Percentiles rank a stretch among this genome's conserved stretches.
These are phyloP conservation scores for Epizoanthus rinbou DNA, from an alignment of 92 coral and sea anemone genomes.

Conservation along the genomic window DNA sequence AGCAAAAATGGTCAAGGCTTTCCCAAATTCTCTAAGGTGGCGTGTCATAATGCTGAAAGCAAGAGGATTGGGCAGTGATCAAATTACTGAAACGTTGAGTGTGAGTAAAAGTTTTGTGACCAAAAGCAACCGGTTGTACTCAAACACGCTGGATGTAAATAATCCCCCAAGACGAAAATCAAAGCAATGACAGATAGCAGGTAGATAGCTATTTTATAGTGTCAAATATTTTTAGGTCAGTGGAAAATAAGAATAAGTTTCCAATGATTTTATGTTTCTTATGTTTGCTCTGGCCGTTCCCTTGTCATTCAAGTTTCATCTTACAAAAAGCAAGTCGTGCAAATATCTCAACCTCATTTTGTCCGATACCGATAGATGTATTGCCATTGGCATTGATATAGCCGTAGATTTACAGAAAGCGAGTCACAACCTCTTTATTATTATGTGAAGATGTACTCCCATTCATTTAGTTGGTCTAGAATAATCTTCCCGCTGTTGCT, in stretches of 20 bases:
- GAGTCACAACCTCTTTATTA: background rate
- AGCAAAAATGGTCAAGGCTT: conserved; percentile 13
- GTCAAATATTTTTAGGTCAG: background rate
- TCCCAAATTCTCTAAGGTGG: conserved; percentile 15
- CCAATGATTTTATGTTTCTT: background rate
- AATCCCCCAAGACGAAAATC: conserved; percentile 36
- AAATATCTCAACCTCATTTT: conserved; percentile 9
- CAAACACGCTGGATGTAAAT: conserved; percentile 27
- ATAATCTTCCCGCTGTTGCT: too few relatives aligned
- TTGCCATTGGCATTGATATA: conserved; percentile 15
- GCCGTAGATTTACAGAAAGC: background rate
- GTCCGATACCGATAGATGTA: conserved; percentile 4
- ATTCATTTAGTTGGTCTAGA: background rate
- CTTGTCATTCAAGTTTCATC: conserved; percentile 12
- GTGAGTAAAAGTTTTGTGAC: conserved; percentile 18
- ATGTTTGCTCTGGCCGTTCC: background rate
- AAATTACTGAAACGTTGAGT: conserved; percentile 1
- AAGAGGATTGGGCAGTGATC: conserved; percentile 18
- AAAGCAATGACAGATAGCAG: conserved; percentile 38
- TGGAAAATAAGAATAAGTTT: conserved; percentile 12
- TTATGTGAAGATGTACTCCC: conserved; percentile 9
- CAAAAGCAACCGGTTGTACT: conserved; percentile 35
- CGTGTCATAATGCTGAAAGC: conserved; percentile 13
- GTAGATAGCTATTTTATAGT: conserved; percentile 10
- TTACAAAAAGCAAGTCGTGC: background rate